Base-by-base conservation (phyloP, 2,797 vertebrate species). In the Glossophaga mutica region DNA sequence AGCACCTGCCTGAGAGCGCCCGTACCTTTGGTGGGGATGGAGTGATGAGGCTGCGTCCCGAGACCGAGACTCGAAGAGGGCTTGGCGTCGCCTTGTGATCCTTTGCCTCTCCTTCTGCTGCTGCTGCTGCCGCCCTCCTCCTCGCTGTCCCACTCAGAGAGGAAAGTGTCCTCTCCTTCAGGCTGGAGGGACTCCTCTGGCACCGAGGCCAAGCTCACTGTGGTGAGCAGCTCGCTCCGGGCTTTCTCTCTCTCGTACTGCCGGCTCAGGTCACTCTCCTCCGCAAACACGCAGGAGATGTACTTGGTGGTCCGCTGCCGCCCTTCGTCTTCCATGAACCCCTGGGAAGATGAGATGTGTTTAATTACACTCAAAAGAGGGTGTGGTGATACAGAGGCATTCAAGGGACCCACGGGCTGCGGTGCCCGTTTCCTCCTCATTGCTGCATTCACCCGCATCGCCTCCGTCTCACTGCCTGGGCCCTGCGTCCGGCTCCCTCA, bases 291-390 rank as follows among this genome's bases (percentile, higher is more conserved):
- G 70, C 99, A 99, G 6, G 99, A 99, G 95, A 99, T 98, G 73
- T 98, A 99, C 95, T 99, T 99, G 21, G 99, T 99, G 0, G 99
- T 99, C 92, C 99, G 98, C 97, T 99, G 99, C 5, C 99, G 99
- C 46, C 99, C 99, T 97, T 99, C 99, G 9, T 99, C 99, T 95
- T 99, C 99, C 99, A 99, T 99, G 97, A 99, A 99, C 3, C 99
- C 99, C 99, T 99, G 74, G 55, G 42, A 59, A 86, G 0, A 94
- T 6, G 42, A 84, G 18, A 73, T 0, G 9, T 12, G 44, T 5
- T 91, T 6, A 39, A 12, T 65, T 21, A 26, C 1, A 3, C 9
- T 24, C 14, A 29, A 6, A 57, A 48, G 59, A 24, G 15, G 22
- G 10, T 0, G 0, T 1, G 2, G 9, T 4, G 24, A 6, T 1